Conservation (phyloP, 1,140 invertebrate species). For the Papilio aristodemus region DNA sequence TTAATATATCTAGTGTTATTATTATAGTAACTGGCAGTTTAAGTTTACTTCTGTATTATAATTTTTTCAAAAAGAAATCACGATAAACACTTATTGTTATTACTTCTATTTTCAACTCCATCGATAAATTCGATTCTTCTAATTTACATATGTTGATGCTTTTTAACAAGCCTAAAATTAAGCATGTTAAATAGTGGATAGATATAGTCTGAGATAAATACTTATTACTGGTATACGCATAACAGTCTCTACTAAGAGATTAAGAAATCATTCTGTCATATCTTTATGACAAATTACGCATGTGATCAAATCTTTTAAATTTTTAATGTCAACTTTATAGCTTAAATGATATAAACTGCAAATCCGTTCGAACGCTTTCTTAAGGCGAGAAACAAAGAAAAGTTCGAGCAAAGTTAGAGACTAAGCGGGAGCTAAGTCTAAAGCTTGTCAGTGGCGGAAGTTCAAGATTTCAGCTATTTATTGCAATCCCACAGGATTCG, state of each 20-base stretch:
- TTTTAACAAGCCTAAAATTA: constrained; percentile 32
- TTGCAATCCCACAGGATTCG: constrained; percentile 67
- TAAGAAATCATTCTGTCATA: neutral
- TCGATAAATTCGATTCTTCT: no score
- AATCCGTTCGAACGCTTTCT: constrained; percentile 40
- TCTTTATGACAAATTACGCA: neutral
- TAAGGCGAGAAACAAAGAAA: constrained; percentile 43
- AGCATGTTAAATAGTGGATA: neutral
- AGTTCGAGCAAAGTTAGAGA: constrained; percentile 43
- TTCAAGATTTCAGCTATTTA: constrained; percentile 76
- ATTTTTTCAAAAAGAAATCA: no score
- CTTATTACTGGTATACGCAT: neutral
- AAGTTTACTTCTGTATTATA: no score
- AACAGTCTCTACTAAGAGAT: neutral
- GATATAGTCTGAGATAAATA: neutral
- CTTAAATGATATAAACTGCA: constrained; percentile 14
- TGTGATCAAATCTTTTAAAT: neutral
- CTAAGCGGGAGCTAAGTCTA: constrained; percentile 61
- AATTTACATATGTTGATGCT: no score
- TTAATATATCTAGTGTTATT: no score
- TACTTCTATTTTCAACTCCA: no score
- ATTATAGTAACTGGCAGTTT: no score
- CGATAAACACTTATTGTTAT: no score
- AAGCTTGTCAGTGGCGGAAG: constrained; percentile 65
- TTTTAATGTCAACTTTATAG: constrained; percentile 10